Evolutionary conservation across 2,888 invertebrate genomes (phyloP).

Genomic region (Antheraea yamamai): DNA sequence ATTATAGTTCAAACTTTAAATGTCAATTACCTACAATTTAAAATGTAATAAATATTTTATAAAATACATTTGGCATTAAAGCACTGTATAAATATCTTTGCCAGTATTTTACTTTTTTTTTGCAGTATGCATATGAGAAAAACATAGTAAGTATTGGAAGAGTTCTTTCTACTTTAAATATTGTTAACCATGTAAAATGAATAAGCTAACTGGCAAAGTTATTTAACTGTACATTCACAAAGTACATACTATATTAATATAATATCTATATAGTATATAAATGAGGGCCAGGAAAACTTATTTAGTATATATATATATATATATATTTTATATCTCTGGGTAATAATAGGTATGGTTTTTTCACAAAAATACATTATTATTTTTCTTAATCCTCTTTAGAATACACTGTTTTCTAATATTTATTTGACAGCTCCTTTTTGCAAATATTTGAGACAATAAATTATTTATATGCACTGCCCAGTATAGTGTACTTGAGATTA

Average conservation of each 20-base stretch:
- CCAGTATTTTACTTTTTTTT: not conserved
- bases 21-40: not conserved
- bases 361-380: not conserved
- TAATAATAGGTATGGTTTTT: not conserved
- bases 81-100: constrained; percentile 8
- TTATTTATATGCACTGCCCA: not conserved
- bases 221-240: not conserved
- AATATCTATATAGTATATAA: not conserved
- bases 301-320: not conserved
- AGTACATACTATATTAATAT: not conserved
- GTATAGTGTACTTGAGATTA: not conserved
- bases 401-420: not conserved
- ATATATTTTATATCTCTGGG: not conserved
- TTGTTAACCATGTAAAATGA: not conserved
- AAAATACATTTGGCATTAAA: constrained; percentile 15
- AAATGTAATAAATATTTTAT: not conserved
- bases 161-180: not conserved
- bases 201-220: not conserved
- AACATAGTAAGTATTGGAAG: not conserved
- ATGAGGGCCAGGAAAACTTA: not conserved
- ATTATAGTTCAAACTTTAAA: not conserved
- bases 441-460: not conserved
- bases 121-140: not conserved
- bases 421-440: not conserved
- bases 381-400: not conserved